These are phyloP conservation scores for Zosterops pallidus DNA, from an alignment of 2,113 vertebrate genomes.

Conservation along the genomic window DNA sequence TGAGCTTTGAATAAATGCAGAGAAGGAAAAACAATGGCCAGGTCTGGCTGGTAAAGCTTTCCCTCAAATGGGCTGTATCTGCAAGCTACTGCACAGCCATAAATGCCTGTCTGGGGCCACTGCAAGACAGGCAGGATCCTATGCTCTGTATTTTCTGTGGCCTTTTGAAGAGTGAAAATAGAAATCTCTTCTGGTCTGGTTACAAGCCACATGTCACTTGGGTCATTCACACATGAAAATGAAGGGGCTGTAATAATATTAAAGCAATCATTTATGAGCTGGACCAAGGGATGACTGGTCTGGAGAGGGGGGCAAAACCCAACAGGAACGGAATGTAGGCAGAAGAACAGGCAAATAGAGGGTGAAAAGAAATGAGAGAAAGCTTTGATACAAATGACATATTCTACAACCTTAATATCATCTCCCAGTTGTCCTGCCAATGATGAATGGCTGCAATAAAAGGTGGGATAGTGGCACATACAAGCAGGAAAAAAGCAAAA, in stretches of 20 bases:
- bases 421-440: slow-evolving; percentile 31
- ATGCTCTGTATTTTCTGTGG: background rate
- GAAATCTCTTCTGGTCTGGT: slow-evolving; percentile 7
- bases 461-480: background rate
- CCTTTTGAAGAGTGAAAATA: slow-evolving; percentile 23
- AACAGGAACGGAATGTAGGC: background rate
- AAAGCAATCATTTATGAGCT: background rate
- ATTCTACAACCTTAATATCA: slow-evolving; percentile 56
- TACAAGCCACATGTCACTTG: background rate
- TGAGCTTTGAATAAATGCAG: background rate
- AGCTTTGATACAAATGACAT: slow-evolving; percentile 23
- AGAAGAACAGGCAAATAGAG: background rate
- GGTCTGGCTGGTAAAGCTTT: background rate
- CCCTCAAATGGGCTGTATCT: background rate
- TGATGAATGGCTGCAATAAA: slow-evolving; percentile 66
- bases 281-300: background rate
- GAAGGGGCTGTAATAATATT: background rate
- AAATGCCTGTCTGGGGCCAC: background rate
- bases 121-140: background rate
- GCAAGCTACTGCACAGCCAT: background rate
- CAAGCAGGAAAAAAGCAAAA: slow-evolving; percentile 48
- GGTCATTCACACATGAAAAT: slow-evolving; percentile 30
- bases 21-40: background rate
- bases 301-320: background rate
- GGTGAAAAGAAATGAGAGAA: background rate